Evolutionary conservation across 2,888 invertebrate species (phyloP), one percentile per base, ranked within the genome.

Genomic region (Ferrisia virgata): DNA sequence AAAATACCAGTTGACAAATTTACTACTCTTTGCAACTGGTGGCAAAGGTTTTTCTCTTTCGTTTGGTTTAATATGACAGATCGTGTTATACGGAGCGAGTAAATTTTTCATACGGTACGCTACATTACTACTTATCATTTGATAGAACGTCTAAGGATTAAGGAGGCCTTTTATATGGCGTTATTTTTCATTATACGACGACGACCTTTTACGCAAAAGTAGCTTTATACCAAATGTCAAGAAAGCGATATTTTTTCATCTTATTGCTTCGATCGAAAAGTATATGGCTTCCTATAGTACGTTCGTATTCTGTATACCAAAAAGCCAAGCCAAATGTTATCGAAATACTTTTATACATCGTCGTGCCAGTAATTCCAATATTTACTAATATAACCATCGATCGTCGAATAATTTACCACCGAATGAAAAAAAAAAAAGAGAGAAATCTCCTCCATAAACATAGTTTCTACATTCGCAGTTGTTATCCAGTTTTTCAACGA

Each of bases 161-260:
- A n/a, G n/a, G 18, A 53, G 53, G 53, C 53, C 11, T 22, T 53
- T 53, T 53, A 18, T 40, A 58, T 58, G 11, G 13, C 31, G 69
- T 33, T 31, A 69, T 69, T 33, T 69, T 69, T 69, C 69, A 69
- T 69, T 69, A 69, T 31, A 69, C 69, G 28, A 69, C 69, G 28
- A 69, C 31, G 69, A 69, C 69, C 69, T 69, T 69, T 69, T 69
- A 53, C 53, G n/a, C 69, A 33, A 69, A 69, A 40, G 8, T 31
- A 69, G 15, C 31, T 31, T 13, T 28, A 33, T 28, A 28, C 15
- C 31, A 69, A 69, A 69, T 69, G 31, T 31, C 69, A 53, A 53
- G 53, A 53, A 47, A 47, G n/a, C 47, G 15, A 11, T 53, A 40
- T 40, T 53, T 53, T 53, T 9, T 22, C 53, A 53, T 53, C 53